Evolutionary conservation across 2,888 invertebrate genomes (phyloP).

Genomic region (Oxytorus armatus): DNA sequence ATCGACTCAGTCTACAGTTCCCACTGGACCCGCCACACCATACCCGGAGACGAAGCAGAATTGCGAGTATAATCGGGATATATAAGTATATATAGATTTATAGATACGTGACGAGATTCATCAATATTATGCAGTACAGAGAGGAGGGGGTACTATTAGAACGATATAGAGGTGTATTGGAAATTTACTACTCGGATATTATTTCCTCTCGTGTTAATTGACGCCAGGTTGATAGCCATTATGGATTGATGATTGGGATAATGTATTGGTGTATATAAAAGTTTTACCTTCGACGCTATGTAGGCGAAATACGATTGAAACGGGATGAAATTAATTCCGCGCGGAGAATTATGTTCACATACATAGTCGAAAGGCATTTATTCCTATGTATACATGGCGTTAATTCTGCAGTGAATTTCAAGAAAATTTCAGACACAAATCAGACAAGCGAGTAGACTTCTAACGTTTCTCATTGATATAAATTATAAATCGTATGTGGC

Average conservation of each 20-base stretch:
- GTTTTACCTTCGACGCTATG: background rate
- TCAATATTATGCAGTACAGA: conserved; percentile 65
- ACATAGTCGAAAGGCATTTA: background rate
- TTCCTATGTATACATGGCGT: background rate
- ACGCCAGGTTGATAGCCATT: conserved; percentile 24
- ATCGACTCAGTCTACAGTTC: conserved; percentile 34
- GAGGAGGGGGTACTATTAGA: background rate
- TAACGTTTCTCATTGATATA: no score
- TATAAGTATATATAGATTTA: conserved; percentile 49
- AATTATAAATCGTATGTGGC: no score
- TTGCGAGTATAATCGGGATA: conserved; percentile 52
- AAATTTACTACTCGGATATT: conserved; percentile 31
- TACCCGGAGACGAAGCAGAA: conserved; percentile 31
- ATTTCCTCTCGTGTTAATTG: conserved; percentile 46
- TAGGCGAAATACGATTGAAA: conserved; percentile 19
- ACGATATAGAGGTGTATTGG: conserved; percentile 10
- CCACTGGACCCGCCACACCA: conserved; percentile 52
- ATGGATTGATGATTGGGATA: conserved; percentile 17
- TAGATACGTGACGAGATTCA: conserved; percentile 67
- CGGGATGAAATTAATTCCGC: conserved; percentile 61
- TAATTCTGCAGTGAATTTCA: no score
- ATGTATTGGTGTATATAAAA: conserved; percentile 1
- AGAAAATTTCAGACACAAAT: no score
- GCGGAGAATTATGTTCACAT: background rate
- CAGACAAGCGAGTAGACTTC: no score